Percentiles rank a stretch among this genome's conserved stretches.
phyloP scores from a whole-genome alignment of 2,113 vertebrate species.

The Pelodiscus sinensis region DNA sequence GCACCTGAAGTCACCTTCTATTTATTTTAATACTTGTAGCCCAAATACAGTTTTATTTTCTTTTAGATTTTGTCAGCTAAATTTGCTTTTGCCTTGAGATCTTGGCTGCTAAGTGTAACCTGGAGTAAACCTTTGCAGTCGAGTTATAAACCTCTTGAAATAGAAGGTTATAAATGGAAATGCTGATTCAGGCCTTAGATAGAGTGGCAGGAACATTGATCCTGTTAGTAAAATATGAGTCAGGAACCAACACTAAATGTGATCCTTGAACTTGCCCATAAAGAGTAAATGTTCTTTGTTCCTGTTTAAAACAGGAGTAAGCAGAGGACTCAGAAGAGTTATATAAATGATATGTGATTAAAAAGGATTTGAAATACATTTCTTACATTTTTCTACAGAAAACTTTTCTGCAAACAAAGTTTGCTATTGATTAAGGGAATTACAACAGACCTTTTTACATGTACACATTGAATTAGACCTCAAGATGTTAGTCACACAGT shows the following conservation, averaged over 20 bases:
- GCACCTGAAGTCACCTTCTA: not conserved
- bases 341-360: constrained; percentile 54
- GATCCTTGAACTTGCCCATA: constrained; percentile 34
- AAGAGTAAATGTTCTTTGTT: constrained; percentile 60
- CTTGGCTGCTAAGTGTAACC: constrained; percentile 39
- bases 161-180: constrained; percentile 10
- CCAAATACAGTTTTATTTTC: not conserved
- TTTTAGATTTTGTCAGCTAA: constrained; percentile 1
- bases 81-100: not conserved
- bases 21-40: constrained; percentile 5
- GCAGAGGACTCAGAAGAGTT: constrained; percentile 50
- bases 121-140: constrained; percentile 30
- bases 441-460: constrained; percentile 8
- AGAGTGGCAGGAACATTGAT: not conserved
- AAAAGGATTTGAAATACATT: constrained; percentile 50
- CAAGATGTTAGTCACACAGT: constrained; percentile 49
- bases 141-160: constrained; percentile 32
- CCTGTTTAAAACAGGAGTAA: constrained; percentile 51
- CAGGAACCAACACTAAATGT: constrained; percentile 54
- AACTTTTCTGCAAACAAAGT: constrained; percentile 46
- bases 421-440: constrained; percentile 20
- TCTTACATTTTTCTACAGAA: constrained; percentile 33
- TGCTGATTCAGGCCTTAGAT: constrained; percentile 57
- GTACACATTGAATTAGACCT: constrained; percentile 47
- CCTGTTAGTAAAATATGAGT: constrained; percentile 41